Evolutionary conservation across 2,888 invertebrate species (phyloP).

Genomic region (Ecliptopera silaceata): DNA sequence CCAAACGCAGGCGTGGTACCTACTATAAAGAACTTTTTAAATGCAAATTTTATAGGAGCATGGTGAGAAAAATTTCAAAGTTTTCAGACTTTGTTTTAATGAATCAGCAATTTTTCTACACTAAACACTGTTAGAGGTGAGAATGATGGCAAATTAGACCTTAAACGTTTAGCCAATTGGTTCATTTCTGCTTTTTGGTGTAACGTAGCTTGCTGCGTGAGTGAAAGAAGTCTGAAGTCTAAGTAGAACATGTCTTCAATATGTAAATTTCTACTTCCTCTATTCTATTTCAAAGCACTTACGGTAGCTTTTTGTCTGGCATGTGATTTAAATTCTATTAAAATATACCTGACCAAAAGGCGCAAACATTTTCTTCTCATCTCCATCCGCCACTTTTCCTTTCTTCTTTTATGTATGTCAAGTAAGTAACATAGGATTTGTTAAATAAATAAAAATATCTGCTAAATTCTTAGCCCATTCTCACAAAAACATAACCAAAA

Average conservation of each 20-base stretch:
- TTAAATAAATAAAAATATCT: slow-evolving; percentile 29
- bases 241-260: neutral
- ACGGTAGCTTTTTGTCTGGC: neutral
- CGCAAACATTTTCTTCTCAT: slow-evolving; percentile 89
- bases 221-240: neutral
- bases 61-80: no score
- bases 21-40: no score
- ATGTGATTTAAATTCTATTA: slow-evolving; percentile 31
- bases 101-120: no score
- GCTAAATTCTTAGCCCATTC: slow-evolving; percentile 23
- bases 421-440: slow-evolving; percentile 40
- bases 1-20: no score
- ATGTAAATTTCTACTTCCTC: slow-evolving; percentile 1
- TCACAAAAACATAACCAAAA: neutral
- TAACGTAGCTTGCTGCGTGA: no score
- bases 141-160: no score
- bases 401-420: slow-evolving; percentile 74
- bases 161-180: no score
- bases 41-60: no score
- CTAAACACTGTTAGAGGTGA: no score
- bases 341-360: slow-evolving; percentile 90
- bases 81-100: no score
- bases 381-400: slow-evolving; percentile 91
- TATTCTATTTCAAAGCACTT: slow-evolving; percentile 9
- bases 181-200: no score